phyloP scores from a whole-genome alignment of 2,113 vertebrate genomes.

The Rhinoderma darwinii region DNA sequence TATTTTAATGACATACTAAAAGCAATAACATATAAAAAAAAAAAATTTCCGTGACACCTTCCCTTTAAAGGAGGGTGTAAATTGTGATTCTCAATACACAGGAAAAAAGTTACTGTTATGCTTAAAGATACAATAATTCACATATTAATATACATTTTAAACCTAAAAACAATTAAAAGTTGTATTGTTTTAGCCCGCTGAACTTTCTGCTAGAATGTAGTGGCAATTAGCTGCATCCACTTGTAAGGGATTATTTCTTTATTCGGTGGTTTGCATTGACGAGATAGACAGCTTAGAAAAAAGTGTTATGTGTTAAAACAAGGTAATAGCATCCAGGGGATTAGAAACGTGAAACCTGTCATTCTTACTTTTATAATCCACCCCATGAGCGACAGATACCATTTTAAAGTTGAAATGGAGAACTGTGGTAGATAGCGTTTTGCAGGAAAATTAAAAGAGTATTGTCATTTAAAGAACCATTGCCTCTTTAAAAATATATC shows the following conservation, averaged over 20 bases:
- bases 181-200: background rate
- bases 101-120: too few species aligned
- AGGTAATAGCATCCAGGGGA: slow-evolving; percentile 50
- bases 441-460: background rate
- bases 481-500: background rate
- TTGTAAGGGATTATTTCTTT: slow-evolving; percentile 49
- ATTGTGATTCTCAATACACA: background rate
- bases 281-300: slow-evolving; percentile 49
- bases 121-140: too few species aligned
- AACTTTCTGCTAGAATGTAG: slow-evolving; percentile 32
- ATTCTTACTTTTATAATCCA: slow-evolving; percentile 45
- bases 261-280: slow-evolving; percentile 51
- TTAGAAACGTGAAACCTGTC: slow-evolving; percentile 55
- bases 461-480: slow-evolving; percentile 5
- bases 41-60: background rate
- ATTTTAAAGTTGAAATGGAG: slow-evolving; percentile 17
- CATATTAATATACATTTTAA: background rate
- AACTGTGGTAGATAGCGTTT: slow-evolving; percentile 2
- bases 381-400: slow-evolving; percentile 43
- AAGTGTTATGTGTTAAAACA: slow-evolving; percentile 45
- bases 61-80: background rate
- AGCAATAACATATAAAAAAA: too few species aligned
- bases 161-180: slow-evolving; percentile 26
- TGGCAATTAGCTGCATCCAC: slow-evolving; percentile 48
- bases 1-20: background rate